A percentile compares a stretch with the other conserved stretches of the same genome.
Evolutionary conservation across 2,113 vertebrate species (phyloP).

Genomic region (Zosterops hypoxanthus): DNA sequence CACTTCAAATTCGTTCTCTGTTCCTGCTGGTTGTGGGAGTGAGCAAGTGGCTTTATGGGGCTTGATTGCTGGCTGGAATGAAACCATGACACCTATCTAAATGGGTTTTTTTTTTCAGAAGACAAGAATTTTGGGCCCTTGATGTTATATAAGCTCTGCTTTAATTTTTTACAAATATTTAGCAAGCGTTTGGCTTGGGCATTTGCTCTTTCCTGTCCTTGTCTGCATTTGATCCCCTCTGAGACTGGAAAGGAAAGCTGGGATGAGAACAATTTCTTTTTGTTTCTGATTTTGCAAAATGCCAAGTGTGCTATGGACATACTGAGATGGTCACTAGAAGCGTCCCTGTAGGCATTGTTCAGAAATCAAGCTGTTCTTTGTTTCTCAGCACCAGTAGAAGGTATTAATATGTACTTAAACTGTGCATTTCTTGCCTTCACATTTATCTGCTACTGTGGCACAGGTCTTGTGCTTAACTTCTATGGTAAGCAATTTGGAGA

Average conservation of each 20-base stretch:
- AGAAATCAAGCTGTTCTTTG: background rate
- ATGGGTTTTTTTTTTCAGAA: background rate
- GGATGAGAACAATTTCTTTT: background rate
- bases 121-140: background rate
- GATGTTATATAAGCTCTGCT: background rate
- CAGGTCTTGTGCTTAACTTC: background rate
- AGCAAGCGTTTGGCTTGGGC: background rate
- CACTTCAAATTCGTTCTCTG: background rate
- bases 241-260: background rate
- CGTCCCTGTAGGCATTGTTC: background rate
- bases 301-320: background rate
- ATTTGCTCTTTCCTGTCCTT: background rate
- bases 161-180: background rate
- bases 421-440: background rate
- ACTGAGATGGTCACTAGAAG: background rate
- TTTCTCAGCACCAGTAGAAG: background rate
- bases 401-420: background rate
- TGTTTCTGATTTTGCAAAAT: background rate
- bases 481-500: background rate
- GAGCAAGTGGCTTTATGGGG: background rate
- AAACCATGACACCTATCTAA: background rate
- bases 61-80: background rate
- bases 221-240: background rate
- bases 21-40: background rate
- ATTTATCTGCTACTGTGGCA: background rate